phyloP scores from a whole-genome alignment of 2,888 invertebrate genomes.

The Hesperia comma region DNA sequence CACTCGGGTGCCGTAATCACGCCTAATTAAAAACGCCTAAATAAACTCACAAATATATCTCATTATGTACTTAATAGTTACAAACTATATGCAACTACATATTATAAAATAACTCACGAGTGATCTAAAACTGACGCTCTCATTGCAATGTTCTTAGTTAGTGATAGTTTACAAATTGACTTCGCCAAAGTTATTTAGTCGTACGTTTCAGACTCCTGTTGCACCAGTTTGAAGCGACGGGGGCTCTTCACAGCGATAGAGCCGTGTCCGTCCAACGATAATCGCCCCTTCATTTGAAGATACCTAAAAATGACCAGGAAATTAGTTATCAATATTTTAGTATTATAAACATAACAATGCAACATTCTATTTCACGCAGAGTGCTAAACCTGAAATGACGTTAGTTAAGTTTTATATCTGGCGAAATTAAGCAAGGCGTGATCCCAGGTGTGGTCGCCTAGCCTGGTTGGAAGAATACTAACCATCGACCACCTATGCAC shows the following conservation, averaged over 20 bases:
- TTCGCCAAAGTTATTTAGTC: slow-evolving; percentile 84
- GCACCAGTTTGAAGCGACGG: slow-evolving; percentile 93
- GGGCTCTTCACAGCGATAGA: slow-evolving; percentile 93
- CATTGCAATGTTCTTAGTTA: slow-evolving; percentile 24
- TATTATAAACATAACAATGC: too few relatives aligned
- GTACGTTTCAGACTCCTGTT: slow-evolving; percentile 95
- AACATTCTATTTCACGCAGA: too few relatives aligned
- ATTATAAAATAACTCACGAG: slow-evolving; percentile 24
- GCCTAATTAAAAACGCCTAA: slow-evolving; percentile 11
- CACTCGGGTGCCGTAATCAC: slow-evolving; percentile 14
- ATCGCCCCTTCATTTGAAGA: slow-evolving; percentile 90
- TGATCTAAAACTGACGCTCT: slow-evolving; percentile 14
- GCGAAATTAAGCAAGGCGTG: too few relatives aligned
- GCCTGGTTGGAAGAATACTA: too few relatives aligned
- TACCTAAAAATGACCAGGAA: slow-evolving; percentile 62
- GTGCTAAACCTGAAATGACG: too few relatives aligned
- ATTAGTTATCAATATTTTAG: too few relatives aligned
- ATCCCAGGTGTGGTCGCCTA: too few relatives aligned
- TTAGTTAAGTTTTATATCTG: too few relatives aligned
- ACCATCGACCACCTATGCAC: too few relatives aligned
- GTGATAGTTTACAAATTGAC: not conserved
- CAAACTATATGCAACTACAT: not conserved
- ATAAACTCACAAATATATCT: not conserved
- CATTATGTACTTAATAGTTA: not conserved
- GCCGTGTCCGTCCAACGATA: slow-evolving; percentile 89